Base-by-base conservation (phyloP, 2,888 invertebrate species). In the Lacanobia oleracea region DNA sequence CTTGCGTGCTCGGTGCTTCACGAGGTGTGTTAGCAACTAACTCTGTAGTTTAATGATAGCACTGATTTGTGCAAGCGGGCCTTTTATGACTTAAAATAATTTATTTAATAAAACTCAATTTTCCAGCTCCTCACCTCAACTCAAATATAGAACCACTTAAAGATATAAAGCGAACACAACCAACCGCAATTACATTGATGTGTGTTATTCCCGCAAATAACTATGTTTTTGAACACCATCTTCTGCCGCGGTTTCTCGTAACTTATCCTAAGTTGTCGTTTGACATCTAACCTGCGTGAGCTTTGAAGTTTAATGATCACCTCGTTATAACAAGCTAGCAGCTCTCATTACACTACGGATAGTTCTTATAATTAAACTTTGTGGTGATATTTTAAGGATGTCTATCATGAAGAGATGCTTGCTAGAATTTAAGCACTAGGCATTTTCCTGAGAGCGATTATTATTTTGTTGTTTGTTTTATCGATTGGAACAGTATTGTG, bases 261-360 rank as follows among this genome's bases (percentile, higher is more conserved):
- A 67, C 33, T 63, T 27, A 14, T 27, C 40, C 48, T 40, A 12
- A 76, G 53, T 57, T 40, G 33, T 67, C 57, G 61, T 81, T 81
- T 79, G 79, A 77, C 45, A 79, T 81, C 14, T 40, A 57, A 81
- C 70, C 77, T 71, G 43, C 18, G 63, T 64, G 61, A 16, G 65
- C 81, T 81, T 67, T 67, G 71, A 71, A 71, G 33, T 77, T 63
- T 67, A 65, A 65, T 54, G 53, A 59, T 50, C 14, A 50, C 21
- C 63, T 53, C n/a, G 48, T 65, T 50, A 14, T 59, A 54, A 63
- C 40, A 48, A 70, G 62, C 56, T 67, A 40, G 23, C 23, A 54
- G 18, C n/a, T 72, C 56, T 8, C 48, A 23, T 56, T 65, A 48
- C 9, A 23, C 37, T n/a, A 21, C 12, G 23, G 14, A 40, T 45